These are phyloP conservation scores for Corythornis leucogaster DNA, from an alignment of 2,797 vertebrate genomes.

Conservation along the genomic window DNA sequence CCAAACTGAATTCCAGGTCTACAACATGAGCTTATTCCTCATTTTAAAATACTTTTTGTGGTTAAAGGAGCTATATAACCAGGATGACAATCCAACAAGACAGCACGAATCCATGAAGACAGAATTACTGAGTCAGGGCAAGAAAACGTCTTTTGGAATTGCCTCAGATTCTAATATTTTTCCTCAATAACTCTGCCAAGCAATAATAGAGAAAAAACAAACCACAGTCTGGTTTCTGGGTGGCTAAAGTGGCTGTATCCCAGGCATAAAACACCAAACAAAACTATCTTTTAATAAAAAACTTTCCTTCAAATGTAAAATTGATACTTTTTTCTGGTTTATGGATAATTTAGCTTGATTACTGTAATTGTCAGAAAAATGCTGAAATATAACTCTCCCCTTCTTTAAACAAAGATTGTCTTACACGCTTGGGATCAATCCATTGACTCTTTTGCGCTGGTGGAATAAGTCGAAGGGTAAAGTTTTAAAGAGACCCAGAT, in stretches of 20 bases:
- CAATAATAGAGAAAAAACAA: constrained; percentile 51
- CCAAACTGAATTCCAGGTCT: neutral
- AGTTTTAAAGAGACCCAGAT: neutral
- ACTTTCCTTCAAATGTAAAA: constrained; percentile 51
- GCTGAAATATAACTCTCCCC: constrained; percentile 41
- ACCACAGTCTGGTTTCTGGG: constrained; percentile 51
- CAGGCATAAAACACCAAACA: constrained; percentile 61
- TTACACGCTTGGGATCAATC: constrained; percentile 46
- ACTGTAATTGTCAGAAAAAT: constrained; percentile 63
- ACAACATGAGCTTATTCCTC: neutral
- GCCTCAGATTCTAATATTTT: constrained; percentile 24
- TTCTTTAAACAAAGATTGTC: constrained; percentile 57
- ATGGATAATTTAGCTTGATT: constrained; percentile 66
- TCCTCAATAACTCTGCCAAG: constrained; percentile 39
- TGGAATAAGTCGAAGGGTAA: neutral
- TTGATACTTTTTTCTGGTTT: constrained; percentile 65
- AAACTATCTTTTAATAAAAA: constrained; percentile 57
- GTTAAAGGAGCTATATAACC: neutral
- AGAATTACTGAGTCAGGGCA: constrained; percentile 33
- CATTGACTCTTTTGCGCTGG: neutral
- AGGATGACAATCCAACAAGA: neutral
- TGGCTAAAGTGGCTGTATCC: constrained; percentile 46
- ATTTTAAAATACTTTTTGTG: neutral
- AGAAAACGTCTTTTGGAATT: constrained; percentile 25
- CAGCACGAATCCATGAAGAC: neutral